These are phyloP conservation scores for Tortrix viridana DNA, from an alignment of 2,888 invertebrate genomes.

Conservation along the genomic window DNA sequence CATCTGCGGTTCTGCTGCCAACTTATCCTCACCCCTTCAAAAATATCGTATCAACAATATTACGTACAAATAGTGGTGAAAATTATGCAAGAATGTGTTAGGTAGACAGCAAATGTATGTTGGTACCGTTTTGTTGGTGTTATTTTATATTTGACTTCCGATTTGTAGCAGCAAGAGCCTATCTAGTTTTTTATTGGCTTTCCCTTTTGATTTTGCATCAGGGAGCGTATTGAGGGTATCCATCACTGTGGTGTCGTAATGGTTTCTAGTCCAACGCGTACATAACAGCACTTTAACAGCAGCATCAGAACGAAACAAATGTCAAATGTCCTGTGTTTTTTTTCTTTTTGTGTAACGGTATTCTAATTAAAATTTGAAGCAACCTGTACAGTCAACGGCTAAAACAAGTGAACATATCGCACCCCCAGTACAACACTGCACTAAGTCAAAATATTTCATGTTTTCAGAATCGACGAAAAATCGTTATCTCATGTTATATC, in stretches of 20 bases:
- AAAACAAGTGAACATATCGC: no score
- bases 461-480: no score
- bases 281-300: no score
- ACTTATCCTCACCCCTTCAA: constrained; percentile 1
- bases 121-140: constrained; percentile 21
- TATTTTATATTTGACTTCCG: constrained; percentile 30
- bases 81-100: neutral
- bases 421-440: no score
- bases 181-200: constrained; percentile 22
- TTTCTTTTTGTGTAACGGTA: no score
- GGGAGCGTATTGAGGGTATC: neutral
- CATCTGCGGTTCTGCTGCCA: constrained; percentile 35
- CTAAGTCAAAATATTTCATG: no score
- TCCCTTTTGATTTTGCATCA: no score
- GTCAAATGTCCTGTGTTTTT: no score
- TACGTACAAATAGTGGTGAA: neutral
- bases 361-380: no score
- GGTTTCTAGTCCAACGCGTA: neutral
- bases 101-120: constrained; percentile 4
- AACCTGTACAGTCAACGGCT: no score
- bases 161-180: constrained; percentile 21
- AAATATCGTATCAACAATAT: constrained; percentile 4
- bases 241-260: neutral
- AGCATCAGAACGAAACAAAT: no score
- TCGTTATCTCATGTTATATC: no score